Percentiles rank a stretch among this genome's conserved stretches.
These are phyloP conservation scores for Alcis repandata DNA, from an alignment of 2,888 invertebrate genomes.

Conservation along the genomic window DNA sequence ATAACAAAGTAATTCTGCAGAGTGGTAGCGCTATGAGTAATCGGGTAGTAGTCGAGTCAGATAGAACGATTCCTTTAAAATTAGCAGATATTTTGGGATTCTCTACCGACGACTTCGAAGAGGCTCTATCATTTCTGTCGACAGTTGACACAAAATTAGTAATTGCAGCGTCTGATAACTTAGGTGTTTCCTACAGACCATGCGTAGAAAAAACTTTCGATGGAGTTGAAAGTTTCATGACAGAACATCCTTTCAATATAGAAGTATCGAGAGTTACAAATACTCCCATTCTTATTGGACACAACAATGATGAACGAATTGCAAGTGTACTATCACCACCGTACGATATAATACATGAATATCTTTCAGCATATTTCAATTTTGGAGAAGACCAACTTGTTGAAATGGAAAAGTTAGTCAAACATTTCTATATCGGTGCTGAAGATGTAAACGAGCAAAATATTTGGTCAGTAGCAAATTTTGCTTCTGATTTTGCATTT, in stretches of 20 bases:
- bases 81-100: constrained; percentile 60
- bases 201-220: constrained; percentile 63
- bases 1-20: constrained; percentile 63
- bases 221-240: constrained; percentile 54
- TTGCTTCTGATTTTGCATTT: constrained; percentile 60
- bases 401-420: constrained; percentile 53
- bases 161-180: constrained; percentile 53
- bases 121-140: constrained; percentile 62
- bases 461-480: constrained; percentile 52
- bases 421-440: constrained; percentile 68
- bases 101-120: constrained; percentile 49
- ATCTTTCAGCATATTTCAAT: constrained; percentile 51
- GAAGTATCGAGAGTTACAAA: constrained; percentile 45
- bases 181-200: constrained; percentile 49
- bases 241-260: constrained; percentile 54
- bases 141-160: constrained; percentile 54
- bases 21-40: constrained; percentile 58
- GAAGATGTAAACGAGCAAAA: constrained; percentile 48
- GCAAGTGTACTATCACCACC: neutral
- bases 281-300: constrained; percentile 57
- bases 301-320: constrained; percentile 54
- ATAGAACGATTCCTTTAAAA: constrained; percentile 53
- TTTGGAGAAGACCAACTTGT: constrained; percentile 48
- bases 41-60: constrained; percentile 49
- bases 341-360: constrained; percentile 42